Evolutionary conservation across 2,113 vertebrate species (phyloP), one percentile per base, ranked within the genome.

Genomic region (Brachionichthys hirsutus): DNA sequence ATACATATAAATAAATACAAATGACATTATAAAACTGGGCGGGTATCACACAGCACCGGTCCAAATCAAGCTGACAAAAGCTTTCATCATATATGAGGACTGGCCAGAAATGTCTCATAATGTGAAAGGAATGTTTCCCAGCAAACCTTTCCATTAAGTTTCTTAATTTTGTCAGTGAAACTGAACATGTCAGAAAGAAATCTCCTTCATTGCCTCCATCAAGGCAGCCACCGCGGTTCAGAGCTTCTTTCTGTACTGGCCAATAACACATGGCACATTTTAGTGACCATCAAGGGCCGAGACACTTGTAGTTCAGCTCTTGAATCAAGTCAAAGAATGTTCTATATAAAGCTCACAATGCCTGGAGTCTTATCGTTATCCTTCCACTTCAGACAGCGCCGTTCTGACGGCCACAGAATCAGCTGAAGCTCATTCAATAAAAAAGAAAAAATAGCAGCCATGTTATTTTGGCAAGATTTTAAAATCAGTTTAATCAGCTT

Each of bases 271-370:
- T 6, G 24, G 15, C n/a, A 45, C 18, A 38, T 20, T 45, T 15
- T 12, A 6, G 15, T 13, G 19, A 30, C 24, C 24, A 30, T 16
- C 36, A 14, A 20, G 36, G 15, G 24, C n/a, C 30, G 2, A 3
- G 18, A 2, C 22, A 44, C 64, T 47, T 64, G 15, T 47, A 1
- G 44, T 30, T 41, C 20, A 49, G 36, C 36, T 43, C 44, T 15
- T 4, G n/a, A 30, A 19, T 40, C 10, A 59, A 59, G 19, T 19
- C 34, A 12, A 46, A 38, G 10, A 47, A 60, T 47, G 56, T 41
- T 54, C 49, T 60, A 47, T 60, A 47, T 60, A 68, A 54, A 68
- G 65, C 65, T 59, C 24, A 16, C 17, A 35, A 10, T 16, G 17
- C 14, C 8, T 1, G 47, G 42, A 4, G 42, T 40, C n/a, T 60